Evolutionary conservation across 2,113 vertebrate species (phyloP).

Genomic region (Sitta europaea): DNA sequence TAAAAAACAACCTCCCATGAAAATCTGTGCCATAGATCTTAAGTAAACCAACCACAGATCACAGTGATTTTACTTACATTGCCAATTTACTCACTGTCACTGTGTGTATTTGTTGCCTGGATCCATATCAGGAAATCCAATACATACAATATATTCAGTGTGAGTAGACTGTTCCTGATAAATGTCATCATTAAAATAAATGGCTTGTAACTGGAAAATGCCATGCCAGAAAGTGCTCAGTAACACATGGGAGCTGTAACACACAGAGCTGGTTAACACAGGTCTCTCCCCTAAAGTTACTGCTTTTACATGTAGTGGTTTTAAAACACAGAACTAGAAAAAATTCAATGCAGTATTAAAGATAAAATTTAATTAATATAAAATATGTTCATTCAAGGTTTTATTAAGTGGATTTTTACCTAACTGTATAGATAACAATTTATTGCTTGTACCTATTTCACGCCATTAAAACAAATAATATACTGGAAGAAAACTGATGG

Average conservation of each 20-base stretch:
- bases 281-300: neutral
- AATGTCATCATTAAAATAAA: neutral
- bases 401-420: neutral
- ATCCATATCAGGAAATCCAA: neutral
- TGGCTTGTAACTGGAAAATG: neutral
- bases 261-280: neutral
- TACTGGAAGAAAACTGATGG: neutral
- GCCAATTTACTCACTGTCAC: constrained; percentile 10
- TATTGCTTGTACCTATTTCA: neutral
- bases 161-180: neutral
- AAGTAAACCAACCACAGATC: constrained; percentile 33
- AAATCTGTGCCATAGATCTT: constrained; percentile 14
- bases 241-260: neutral
- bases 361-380: neutral
- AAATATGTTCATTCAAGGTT: neutral
- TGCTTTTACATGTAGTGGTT: neutral
- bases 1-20: constrained; percentile 20
- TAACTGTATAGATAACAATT: neutral
- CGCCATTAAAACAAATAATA: neutral
- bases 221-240: neutral
- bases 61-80: constrained; percentile 6
- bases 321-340: neutral
- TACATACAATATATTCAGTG: neutral
- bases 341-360: neutral
- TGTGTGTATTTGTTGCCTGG: neutral